A percentile compares a stretch with the other conserved stretches of the same genome.
Evolutionary conservation across 2,113 vertebrate genomes (phyloP).

Genomic region (Alligator mississippiensis): DNA sequence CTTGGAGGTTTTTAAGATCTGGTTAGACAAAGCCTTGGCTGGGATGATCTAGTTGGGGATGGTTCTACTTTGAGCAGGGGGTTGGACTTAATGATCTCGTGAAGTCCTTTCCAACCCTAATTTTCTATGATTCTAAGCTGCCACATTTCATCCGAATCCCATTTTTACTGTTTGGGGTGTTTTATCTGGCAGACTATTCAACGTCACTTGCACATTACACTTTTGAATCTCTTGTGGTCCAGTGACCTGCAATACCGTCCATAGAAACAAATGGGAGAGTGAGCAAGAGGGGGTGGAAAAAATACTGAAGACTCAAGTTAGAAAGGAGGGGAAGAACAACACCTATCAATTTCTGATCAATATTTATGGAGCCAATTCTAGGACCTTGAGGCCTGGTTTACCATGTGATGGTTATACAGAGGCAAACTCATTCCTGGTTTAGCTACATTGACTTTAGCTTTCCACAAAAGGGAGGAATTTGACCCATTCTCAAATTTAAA

Average conservation of each 20-base stretch:
- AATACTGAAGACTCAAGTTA: background rate
- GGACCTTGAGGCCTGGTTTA: too few species aligned
- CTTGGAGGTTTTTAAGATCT: too few species aligned
- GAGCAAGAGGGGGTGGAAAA: background rate
- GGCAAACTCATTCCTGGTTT: background rate
- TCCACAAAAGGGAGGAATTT: background rate
- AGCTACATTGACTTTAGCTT: background rate
- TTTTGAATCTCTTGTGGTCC: too few species aligned
- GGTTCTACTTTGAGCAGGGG: too few species aligned
- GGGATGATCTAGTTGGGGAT: too few species aligned
- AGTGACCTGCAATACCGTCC: too few species aligned
- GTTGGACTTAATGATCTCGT: too few species aligned
- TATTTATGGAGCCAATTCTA: too few species aligned
- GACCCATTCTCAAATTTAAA: background rate
- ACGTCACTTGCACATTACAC: too few species aligned
- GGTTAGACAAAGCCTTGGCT: too few species aligned
- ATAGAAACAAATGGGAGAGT: background rate
- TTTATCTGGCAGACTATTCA: background rate
- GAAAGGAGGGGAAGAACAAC: background rate
- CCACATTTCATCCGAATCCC: background rate
- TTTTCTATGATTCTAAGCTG: background rate
- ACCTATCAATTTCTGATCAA: background rate
- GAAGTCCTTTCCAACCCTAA: too few species aligned
- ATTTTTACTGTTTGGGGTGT: background rate
- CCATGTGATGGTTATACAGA: background rate